A percentile compares a stretch with the other conserved stretches of the same genome.
Evolutionary conservation across 2,888 invertebrate genomes (phyloP).

Genomic region (Ormyrus labotus): DNA sequence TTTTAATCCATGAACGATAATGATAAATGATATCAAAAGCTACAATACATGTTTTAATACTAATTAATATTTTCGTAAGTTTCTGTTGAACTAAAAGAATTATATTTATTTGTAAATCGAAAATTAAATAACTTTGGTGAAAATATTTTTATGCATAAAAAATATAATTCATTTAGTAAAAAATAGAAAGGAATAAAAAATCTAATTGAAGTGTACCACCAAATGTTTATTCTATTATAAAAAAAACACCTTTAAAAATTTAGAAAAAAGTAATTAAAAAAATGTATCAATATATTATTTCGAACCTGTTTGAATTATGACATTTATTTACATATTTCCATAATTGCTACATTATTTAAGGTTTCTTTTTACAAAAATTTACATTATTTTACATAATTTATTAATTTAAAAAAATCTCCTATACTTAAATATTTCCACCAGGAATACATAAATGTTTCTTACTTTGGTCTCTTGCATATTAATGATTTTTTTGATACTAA

Average conservation of each 20-base stretch:
- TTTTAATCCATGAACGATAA: too few species aligned
- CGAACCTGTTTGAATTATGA: slow-evolving; percentile 44
- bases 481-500: not conserved
- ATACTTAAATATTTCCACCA: slow-evolving; percentile 45
- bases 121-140: not conserved
- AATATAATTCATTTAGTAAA: not conserved
- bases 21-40: too few species aligned
- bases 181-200: not conserved
- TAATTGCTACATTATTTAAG: slow-evolving; percentile 46
- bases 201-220: not conserved
- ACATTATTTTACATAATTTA: slow-evolving; percentile 45
- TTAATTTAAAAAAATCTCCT: slow-evolving; percentile 31
- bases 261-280: slow-evolving; percentile 19
- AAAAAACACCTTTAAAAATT: slow-evolving; percentile 3
- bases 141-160: not conserved
- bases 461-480: slow-evolving; percentile 38
- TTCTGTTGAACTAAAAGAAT: too few species aligned
- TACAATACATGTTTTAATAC: too few species aligned
- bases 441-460: slow-evolving; percentile 30
- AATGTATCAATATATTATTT: slow-evolving; percentile 1
- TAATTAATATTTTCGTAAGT: too few species aligned
- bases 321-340: slow-evolving; percentile 55
- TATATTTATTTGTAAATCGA: too few species aligned
- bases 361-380: slow-evolving; percentile 44
- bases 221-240: not conserved